A percentile compares a stretch with the other conserved stretches of the same genome.
These are phyloP conservation scores for Stegastes partitus DNA, from an alignment of 2,113 vertebrate species.

Conservation along the genomic window DNA sequence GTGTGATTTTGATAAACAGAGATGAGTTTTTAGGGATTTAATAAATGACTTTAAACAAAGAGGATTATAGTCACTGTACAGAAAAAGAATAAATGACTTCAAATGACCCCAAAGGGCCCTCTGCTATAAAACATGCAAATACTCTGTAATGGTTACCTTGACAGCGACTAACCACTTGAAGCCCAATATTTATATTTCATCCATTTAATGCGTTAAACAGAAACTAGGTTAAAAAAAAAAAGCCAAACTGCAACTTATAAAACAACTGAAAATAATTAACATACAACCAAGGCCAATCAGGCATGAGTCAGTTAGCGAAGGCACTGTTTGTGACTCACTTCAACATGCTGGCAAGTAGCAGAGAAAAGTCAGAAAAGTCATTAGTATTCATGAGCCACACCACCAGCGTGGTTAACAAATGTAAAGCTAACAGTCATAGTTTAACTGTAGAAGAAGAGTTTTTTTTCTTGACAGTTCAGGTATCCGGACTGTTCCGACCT, in stretches of 20 bases:
- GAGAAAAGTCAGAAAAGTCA: conserved; percentile 6
- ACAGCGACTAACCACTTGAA: too few relatives aligned
- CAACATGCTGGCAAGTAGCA: background rate
- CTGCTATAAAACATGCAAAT: background rate
- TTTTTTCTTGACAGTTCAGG: background rate
- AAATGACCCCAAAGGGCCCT: background rate
- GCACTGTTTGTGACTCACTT: background rate
- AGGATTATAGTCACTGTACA: background rate
- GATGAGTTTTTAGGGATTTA: too few relatives aligned
- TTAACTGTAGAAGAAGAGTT: background rate
- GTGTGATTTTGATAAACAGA: too few relatives aligned
- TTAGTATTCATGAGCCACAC: conserved; percentile 11
- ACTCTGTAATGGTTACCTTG: too few relatives aligned
- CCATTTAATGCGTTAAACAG: background rate
- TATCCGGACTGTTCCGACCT: background rate
- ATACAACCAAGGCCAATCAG: too few relatives aligned
- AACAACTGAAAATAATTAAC: background rate
- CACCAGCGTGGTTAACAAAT: conserved; percentile 11
- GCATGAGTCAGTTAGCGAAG: background rate
- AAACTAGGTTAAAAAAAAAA: background rate
- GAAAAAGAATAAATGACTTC: background rate
- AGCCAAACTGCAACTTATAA: background rate
- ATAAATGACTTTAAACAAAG: background rate
- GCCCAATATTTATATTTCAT: background rate
- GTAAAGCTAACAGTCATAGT: conserved; percentile 1